Evolutionary conservation across 2,113 vertebrate genomes (phyloP).

Genomic region (Antigone vipio): DNA sequence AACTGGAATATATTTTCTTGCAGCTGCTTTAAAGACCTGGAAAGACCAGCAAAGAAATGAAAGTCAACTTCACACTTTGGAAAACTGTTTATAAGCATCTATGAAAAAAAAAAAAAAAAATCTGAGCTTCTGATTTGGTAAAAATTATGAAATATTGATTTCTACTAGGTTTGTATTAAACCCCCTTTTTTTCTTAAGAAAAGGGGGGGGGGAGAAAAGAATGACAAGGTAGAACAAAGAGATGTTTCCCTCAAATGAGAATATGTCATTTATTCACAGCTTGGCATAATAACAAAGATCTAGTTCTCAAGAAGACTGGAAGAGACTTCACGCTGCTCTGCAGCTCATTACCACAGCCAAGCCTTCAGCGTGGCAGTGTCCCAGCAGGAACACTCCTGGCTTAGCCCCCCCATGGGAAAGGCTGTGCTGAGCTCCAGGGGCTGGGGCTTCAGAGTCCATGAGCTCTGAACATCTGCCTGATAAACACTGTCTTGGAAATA

Average conservation of each 20-base stretch:
- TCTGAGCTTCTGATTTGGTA: not conserved
- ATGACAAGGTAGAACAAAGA: not conserved
- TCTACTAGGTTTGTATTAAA: not conserved
- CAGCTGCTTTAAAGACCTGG: not conserved
- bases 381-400: not conserved
- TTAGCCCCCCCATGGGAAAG: not conserved
- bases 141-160: not conserved
- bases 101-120: not conserved
- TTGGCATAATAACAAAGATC: not conserved
- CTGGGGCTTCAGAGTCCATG: not conserved
- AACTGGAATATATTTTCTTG: not conserved
- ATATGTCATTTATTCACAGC: not conserved
- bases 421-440: not conserved
- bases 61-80: not conserved
- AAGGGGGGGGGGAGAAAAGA: not conserved
- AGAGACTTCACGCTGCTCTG: not conserved
- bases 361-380: not conserved
- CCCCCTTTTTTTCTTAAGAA: not conserved
- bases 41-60: not conserved
- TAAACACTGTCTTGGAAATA: not conserved
- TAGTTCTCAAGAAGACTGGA: not conserved
- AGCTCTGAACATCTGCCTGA: not conserved
- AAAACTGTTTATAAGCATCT: not conserved
- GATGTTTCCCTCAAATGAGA: not conserved
- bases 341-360: not conserved